Percentiles rank a stretch among this genome's conserved stretches.
These are phyloP conservation scores for Mythimna lalbum DNA, from an alignment of 2,888 invertebrate genomes.

Conservation along the genomic window DNA sequence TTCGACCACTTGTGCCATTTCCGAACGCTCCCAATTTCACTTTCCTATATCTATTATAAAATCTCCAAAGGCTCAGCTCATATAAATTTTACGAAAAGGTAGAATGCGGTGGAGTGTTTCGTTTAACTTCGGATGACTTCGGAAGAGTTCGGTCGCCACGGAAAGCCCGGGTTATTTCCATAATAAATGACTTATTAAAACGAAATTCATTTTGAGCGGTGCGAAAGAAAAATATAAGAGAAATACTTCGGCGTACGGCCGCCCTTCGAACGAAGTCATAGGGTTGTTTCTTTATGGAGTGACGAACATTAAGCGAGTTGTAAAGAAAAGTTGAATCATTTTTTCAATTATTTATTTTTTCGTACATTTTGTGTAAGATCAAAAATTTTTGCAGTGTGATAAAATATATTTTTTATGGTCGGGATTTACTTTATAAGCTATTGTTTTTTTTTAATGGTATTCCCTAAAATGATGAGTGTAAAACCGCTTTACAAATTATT, in stretches of 20 bases:
- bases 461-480: no score
- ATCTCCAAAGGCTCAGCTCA: constrained; percentile 46
- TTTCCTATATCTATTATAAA: constrained; percentile 56
- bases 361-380: no score
- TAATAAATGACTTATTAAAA: constrained; percentile 63
- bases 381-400: neutral
- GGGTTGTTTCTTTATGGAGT: constrained; percentile 31
- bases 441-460: no score
- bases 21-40: constrained; percentile 49
- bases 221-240: constrained; percentile 60
- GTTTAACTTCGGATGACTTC: constrained; percentile 36
- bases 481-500: no score
- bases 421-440: no score
- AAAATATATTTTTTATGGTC: no score
- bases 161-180: constrained; percentile 53
- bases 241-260: constrained; percentile 36
- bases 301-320: constrained; percentile 1
- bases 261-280: constrained; percentile 16
- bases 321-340: neutral
- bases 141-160: constrained; percentile 26
- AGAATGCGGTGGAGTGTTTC: constrained; percentile 40
- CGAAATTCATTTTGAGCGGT: constrained; percentile 51
- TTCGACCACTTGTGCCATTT: constrained; percentile 44
- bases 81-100: constrained; percentile 50
- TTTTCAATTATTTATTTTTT: neutral